These are phyloP conservation scores for Poeciliopsis infans DNA, from an alignment of 2,797 vertebrate genomes.

Conservation along the genomic window DNA sequence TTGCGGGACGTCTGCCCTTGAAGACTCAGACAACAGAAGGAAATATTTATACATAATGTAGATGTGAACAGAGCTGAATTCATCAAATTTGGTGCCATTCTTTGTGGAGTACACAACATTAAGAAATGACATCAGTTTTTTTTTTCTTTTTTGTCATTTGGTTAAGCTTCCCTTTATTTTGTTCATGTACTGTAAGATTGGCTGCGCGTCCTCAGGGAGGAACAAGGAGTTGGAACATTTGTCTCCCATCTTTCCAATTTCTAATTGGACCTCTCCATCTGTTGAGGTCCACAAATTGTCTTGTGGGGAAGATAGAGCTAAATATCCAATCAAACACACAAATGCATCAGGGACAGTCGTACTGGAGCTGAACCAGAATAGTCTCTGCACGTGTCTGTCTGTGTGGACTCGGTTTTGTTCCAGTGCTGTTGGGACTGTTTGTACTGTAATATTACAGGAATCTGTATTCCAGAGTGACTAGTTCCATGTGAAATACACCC, in stretches of 20 bases:
- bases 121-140: slow-evolving; percentile 47
- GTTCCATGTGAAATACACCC: background rate
- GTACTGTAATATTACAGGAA: background rate
- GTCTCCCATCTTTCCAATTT: slow-evolving; percentile 58
- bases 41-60: slow-evolving; percentile 71
- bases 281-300: slow-evolving; percentile 71
- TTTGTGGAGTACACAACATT: slow-evolving; percentile 32
- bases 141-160: slow-evolving; percentile 12
- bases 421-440: slow-evolving; percentile 1
- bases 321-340: slow-evolving; percentile 73
- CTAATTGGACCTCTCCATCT: slow-evolving; percentile 82
- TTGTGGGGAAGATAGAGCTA: slow-evolving; percentile 64
- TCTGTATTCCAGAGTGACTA: background rate
- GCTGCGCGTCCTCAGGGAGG: slow-evolving; percentile 55
- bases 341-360: slow-evolving; percentile 60
- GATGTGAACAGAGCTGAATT: slow-evolving; percentile 53
- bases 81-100: slow-evolving; percentile 44
- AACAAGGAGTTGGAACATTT: slow-evolving; percentile 48
- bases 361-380: slow-evolving; percentile 60
- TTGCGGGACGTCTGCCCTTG: slow-evolving; percentile 75
- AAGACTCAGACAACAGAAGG: slow-evolving; percentile 74
- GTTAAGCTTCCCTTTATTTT: slow-evolving; percentile 44
- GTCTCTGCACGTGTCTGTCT: slow-evolving; percentile 25
- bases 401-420: background rate
- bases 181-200: slow-evolving; percentile 56